A percentile compares a stretch with the other conserved stretches of the same genome.
phyloP scores from a whole-genome alignment of 2,888 invertebrate species.

The Nephrotoma appendiculata region DNA sequence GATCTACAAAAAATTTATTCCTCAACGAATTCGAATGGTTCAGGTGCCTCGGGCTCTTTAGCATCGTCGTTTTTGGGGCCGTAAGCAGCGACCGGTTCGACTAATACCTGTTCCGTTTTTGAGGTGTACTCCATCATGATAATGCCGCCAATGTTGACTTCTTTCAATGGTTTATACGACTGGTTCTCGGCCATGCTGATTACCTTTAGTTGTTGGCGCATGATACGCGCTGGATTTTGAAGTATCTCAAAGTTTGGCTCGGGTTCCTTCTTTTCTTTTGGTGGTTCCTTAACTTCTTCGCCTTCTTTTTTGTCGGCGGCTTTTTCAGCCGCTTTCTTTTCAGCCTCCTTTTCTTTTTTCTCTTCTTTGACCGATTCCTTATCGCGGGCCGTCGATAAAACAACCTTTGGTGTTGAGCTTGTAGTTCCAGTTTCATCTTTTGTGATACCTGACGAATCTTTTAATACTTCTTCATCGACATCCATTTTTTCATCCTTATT shows the following conservation, averaged over 20 bases:
- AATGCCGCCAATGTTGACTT: constrained; percentile 88
- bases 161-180: constrained; percentile 75
- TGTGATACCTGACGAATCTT: constrained; percentile 32
- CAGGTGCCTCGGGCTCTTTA: constrained; percentile 93
- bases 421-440: constrained; percentile 36
- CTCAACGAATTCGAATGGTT: constrained; percentile 92
- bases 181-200: constrained; percentile 68
- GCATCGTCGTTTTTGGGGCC: constrained; percentile 88
- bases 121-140: constrained; percentile 83
- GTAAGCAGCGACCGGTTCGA: constrained; percentile 84
- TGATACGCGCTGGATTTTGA: constrained; percentile 85
- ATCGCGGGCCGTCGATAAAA: constrained; percentile 5
- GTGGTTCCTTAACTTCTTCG: constrained; percentile 14
- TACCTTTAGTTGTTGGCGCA: constrained; percentile 78
- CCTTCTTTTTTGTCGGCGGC: constrained; percentile 14
- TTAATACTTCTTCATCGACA: constrained; percentile 43
- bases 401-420: constrained; percentile 12
- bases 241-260: constrained; percentile 87
- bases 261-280: constrained; percentile 55
- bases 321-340: constrained; percentile 30
- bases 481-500: constrained; percentile 71
- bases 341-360: constrained; percentile 28
- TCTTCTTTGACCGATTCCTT: constrained; percentile 27
- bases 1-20: constrained; percentile 37
- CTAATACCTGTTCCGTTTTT: constrained; percentile 64